Evolutionary conservation across 2,797 vertebrate species (phyloP).

Genomic region (Eupleurogrammus muticus): DNA sequence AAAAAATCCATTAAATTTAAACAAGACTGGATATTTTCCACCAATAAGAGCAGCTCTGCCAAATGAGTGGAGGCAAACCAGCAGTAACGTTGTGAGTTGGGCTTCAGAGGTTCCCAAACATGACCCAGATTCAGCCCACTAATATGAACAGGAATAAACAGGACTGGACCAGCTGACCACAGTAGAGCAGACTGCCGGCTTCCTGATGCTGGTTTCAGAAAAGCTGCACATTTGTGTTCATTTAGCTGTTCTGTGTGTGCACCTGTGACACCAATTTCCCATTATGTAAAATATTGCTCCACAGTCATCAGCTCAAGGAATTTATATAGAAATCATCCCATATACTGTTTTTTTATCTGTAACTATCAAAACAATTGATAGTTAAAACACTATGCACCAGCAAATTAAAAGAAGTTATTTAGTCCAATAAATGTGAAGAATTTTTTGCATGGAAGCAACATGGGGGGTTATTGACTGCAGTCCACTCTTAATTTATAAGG

Average conservation of each 20-base stretch:
- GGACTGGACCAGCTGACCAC: constrained; percentile 44
- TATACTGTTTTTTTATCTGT: too few species aligned
- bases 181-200: constrained; percentile 15
- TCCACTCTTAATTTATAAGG: too few species aligned
- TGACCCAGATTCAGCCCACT: constrained; percentile 56
- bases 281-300: neutral
- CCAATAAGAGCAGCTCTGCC: constrained; percentile 14
- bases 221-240: constrained; percentile 13
- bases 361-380: too few species aligned
- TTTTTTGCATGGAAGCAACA: neutral
- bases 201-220: constrained; percentile 7
- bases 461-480: neutral
- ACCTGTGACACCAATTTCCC: neutral
- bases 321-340: constrained; percentile 4
- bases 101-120: constrained; percentile 49
- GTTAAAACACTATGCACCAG: neutral
- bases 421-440: neutral
- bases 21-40: constrained; percentile 11
- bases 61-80: constrained; percentile 28
- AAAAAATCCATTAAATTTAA: constrained; percentile 1
- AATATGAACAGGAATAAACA: constrained; percentile 65
- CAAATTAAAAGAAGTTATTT: neutral
- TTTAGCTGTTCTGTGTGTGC: neutral
- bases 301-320: neutral
- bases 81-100: constrained; percentile 28